Evolutionary conservation across 2,113 vertebrate genomes (phyloP), one percentile per base, ranked within the genome.

Genomic region (Heliornis fulica): DNA sequence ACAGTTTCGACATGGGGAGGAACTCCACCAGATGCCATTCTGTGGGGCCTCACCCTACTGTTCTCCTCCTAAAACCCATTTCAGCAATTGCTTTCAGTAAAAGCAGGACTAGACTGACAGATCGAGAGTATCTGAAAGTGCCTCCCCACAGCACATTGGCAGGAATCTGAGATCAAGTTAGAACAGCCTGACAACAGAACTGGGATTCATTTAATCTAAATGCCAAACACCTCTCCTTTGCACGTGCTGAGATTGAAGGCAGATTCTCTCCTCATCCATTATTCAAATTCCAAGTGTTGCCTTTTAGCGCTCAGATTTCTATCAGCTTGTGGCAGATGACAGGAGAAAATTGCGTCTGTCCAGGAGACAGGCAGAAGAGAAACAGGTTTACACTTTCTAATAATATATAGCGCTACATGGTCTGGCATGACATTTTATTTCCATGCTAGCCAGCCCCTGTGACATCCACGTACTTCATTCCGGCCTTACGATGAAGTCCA

Each of bases 261-360:
- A 88, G 78, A 74, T 83, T 41, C 71, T 94, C 43, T 75, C 72
- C 74, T 68, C 54, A 88, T 87, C 29, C 46, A 86, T 96, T 91
- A 96, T 95, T 94, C 84, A 95, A 64, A 95, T 38, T 3, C 17
- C 41, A 91, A 94, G 16, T 9, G 13, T 80, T 85, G 85, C 68
- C 38, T 77, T 86, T 71, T 57, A 72, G 43, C 17, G 18, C 71
- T 93, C 78, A 87, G 78, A 86, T 94, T 94, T 88, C 89, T 60
- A 38, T 77, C 54, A 94, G 63, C 45, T 89, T 54, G 38, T 18
- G 23, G 46, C 41, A 86, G 88, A 91, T 79, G 66, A 79, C 63
- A 65, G 71, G 17, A 77, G 26, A 63, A 40, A 82, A 95, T 32
- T 25, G 56, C 3, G 3, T 21, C 28, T 3, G 6, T 46, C 15